Evolutionary conservation across 1,140 invertebrate genomes (phyloP), one percentile per base, ranked within the genome.

Genomic region (Macrobrachium nipponense): DNA sequence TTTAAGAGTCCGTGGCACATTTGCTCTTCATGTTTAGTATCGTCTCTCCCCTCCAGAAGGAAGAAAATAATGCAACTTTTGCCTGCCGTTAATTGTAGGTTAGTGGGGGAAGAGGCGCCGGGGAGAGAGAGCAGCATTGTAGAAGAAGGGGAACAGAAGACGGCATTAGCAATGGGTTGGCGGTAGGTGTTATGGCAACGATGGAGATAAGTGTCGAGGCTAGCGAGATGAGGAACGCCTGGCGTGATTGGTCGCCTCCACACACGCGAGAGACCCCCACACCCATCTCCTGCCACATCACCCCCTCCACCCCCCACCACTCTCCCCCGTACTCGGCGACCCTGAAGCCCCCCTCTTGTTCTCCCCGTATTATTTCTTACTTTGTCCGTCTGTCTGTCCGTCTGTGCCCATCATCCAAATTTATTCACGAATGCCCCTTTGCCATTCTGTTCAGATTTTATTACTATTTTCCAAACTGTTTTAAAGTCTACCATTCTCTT

Each of bases 201-300:
- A 68, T 86, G 83, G 73, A 86, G 83, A 86, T 86, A 86, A 86
- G 83, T 86, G 83, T 86, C 76, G 83, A 73, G 66, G 76, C 77
- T 17, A 79, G 83, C 77, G 76, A 86, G 83, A 86, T 80, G 83
- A 86, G 83, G 80, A 86, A 86, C 83, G 79, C 76, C 5, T 76
- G 61, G 76, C 66, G 77, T 61, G 83, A 86, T 86, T 86, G 83
- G 83, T 86, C 60, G 64, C 61, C 76, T 44, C 77, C 8, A 1
- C 20, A 77, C 83, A 86, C 83, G 83, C 83, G 83, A 86, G 27
- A 36, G 27, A 36, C 27, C 80, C 80, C 18, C 76, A 18, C 27
- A 20, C 66, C 20, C 62, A 51, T 43, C 75, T 61, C 43, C 43
- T 12, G 82, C 75, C 15, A 78, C 75, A 85, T 20, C n/a, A 51